Conservation (phyloP, 2,797 vertebrate species). For the Octomys mimax region DNA sequence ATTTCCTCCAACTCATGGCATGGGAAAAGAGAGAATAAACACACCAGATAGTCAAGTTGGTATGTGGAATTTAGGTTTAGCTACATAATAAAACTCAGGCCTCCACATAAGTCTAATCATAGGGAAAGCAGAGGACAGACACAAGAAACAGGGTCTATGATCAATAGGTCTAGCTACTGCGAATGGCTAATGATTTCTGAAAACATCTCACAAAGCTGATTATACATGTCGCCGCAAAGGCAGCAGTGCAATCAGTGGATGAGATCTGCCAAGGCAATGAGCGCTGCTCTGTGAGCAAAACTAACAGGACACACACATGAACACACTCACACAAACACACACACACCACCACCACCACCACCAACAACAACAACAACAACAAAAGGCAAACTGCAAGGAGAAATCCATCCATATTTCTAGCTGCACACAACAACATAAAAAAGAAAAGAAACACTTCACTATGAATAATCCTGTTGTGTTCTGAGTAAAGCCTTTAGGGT, state of each 20-base stretch:
- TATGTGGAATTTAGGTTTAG: background rate
- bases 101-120: background rate
- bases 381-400: slow-evolving; percentile 25
- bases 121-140: slow-evolving; percentile 8
- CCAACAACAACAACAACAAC: too few species aligned
- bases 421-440: slow-evolving; percentile 42
- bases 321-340: background rate
- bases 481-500: slow-evolving; percentile 73
- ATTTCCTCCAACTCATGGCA: background rate
- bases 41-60: background rate
- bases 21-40: background rate
- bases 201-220: slow-evolving; percentile 40
- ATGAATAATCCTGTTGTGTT: slow-evolving; percentile 74
- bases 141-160: background rate
- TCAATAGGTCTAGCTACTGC: slow-evolving; percentile 41
- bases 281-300: background rate
- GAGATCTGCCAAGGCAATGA: background rate
- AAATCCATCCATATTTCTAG: slow-evolving; percentile 59
- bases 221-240: slow-evolving; percentile 44
- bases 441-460: slow-evolving; percentile 66
- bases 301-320: background rate
- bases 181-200: slow-evolving; percentile 69
- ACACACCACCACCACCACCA: too few species aligned
- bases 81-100: background rate
- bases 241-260: background rate